Base-by-base conservation (phyloP, 2,113 vertebrate genomes). In the Colaptes auratus region DNA sequence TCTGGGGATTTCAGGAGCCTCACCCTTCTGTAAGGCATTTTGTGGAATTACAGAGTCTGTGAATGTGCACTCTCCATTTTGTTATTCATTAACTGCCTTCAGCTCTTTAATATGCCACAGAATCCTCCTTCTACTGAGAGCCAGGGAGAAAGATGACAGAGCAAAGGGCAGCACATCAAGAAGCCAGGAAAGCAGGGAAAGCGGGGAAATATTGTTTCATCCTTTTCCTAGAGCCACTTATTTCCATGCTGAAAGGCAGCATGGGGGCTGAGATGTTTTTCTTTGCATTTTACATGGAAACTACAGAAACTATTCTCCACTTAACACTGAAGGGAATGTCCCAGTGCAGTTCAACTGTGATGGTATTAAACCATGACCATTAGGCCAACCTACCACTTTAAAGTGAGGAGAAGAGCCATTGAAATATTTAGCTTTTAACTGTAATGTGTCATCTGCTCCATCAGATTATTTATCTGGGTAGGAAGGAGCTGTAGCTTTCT, bases 101-200 rank as follows among this genome's bases (percentile, higher is more conserved):
- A 69, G 70, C 80, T 95, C 77, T 64, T 95, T 69, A 64, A 83
- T 69, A 90, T 88, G 89, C 90, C 44, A 58, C 14, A 17, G 76
- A 33, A 67, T 15, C 48, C 71, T 90, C 33, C 48, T 81, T 6
- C 65, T 92, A 10, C 89, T 8, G 24, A 81, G 88, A 81, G 77
- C 58, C 39, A 59, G 79, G 60, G 58, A 83, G 27, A 83, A 69
- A 81, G 86, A 67, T 25, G 82, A 64, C 90, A 95, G 88, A 94
- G 93, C 77, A 96, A 90, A 96, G 92, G 88, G 86, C 90, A 93
- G 65, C 76, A 39, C 82, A 86, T 67, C 88, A 86, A 86, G 88
- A 46, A 91, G 48, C 21, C 92, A 91, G 79, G 27, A 67, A 46
- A 81, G 46, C 10, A 42, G 33, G 48, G 64, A 46, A 75, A 84